A percentile compares a stretch with the other conserved stretches of the same genome.
phyloP scores from a whole-genome alignment of 35 echinoderm and acorn worm species.

The Nesometra sesokonis region DNA sequence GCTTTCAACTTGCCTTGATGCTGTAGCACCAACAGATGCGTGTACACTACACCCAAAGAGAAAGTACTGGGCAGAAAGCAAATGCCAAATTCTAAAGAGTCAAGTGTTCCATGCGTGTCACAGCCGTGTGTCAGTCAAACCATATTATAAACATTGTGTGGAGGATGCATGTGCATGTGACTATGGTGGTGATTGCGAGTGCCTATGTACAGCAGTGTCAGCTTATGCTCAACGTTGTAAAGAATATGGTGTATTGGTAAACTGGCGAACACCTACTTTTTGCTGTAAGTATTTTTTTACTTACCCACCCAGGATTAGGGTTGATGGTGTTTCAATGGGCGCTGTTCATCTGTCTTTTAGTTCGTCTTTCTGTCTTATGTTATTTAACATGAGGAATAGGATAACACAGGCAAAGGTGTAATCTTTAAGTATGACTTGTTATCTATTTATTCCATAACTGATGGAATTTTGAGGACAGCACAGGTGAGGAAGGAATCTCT shows the following conservation, averaged over 20 bases:
- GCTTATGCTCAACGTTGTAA: conserved; percentile 61
- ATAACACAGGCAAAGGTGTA: too few species aligned
- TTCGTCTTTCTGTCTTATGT: too few species aligned
- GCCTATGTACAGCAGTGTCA: conserved; percentile 72
- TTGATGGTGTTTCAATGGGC: too few species aligned
- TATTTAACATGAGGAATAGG: too few species aligned
- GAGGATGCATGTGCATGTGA: conserved; percentile 76
- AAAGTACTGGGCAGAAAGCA: background rate
- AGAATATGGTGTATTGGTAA: conserved; percentile 17
- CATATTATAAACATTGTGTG: conserved; percentile 55
- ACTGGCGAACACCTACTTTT: conserved; percentile 47
- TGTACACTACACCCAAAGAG: background rate
- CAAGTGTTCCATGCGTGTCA: background rate
- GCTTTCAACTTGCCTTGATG: background rate
- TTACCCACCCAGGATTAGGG: too few species aligned
- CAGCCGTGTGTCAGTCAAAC: background rate
- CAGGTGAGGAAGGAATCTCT: too few species aligned
- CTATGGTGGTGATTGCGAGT: conserved; percentile 58
- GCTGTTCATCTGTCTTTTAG: too few species aligned
- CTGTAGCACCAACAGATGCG: background rate
- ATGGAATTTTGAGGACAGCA: too few species aligned
- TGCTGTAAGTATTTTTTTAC: conserved; percentile 46
- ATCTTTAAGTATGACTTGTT: too few species aligned
- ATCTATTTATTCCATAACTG: too few species aligned
- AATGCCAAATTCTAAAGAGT: background rate